Evolutionary conservation across 2,113 vertebrate genomes (phyloP).

Genomic region (Periophthalmodon schlosseri): DNA sequence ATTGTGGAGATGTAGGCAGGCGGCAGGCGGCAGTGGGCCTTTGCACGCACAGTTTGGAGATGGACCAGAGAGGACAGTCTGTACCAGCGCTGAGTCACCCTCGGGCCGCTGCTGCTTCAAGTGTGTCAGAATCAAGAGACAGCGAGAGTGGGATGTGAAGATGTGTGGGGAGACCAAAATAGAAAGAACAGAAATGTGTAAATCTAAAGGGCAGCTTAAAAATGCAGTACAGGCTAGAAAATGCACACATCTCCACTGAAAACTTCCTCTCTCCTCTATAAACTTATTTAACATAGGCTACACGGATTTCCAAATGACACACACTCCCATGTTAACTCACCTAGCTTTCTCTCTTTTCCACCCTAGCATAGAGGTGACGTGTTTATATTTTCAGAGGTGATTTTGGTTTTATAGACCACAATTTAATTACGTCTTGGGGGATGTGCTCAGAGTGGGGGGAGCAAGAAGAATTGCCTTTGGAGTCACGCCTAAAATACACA

Average conservation of each 20-base stretch:
- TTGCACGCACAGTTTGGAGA: constrained; percentile 25
- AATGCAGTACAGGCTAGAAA: background rate
- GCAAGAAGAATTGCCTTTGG: constrained; percentile 67
- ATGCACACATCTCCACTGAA: constrained; percentile 10
- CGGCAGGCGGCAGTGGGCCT: background rate
- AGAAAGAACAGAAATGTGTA: constrained; percentile 25
- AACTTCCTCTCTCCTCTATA: constrained; percentile 11
- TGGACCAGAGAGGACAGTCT: constrained; percentile 57
- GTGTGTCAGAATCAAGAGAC: constrained; percentile 37
- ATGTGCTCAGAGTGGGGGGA: background rate
- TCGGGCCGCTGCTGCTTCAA: constrained; percentile 33
- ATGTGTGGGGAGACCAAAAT: constrained; percentile 19
- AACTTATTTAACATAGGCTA: constrained; percentile 4
- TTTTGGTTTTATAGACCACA: constrained; percentile 48
- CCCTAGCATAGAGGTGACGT: constrained; percentile 13
- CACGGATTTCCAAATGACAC: background rate
- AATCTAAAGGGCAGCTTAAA: constrained; percentile 3
- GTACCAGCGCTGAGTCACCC: constrained; percentile 63
- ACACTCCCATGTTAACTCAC: background rate
- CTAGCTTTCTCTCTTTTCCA: constrained; percentile 16
- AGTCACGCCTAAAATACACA: constrained; percentile 71
- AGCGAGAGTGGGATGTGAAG: constrained; percentile 33
- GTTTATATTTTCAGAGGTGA: constrained; percentile 40
- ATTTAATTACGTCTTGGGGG: constrained; percentile 52
- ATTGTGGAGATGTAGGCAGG: constrained; percentile 24